Percentiles rank a stretch among this genome's conserved stretches.
phyloP scores from a whole-genome alignment of 2,888 invertebrate species.

The Monopis laevigella region DNA sequence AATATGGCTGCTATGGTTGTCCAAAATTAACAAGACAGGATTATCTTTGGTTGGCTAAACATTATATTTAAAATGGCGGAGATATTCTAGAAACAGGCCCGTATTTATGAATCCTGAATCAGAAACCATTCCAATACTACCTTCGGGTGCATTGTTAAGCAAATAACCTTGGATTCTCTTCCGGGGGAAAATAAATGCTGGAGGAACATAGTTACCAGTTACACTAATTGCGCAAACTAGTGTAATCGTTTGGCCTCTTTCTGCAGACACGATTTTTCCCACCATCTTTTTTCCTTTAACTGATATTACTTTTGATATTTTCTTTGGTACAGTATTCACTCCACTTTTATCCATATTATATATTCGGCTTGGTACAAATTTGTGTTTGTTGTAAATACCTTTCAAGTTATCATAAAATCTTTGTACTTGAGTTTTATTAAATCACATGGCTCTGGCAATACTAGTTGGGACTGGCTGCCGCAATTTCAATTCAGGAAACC shows the following conservation, averaged over 20 bases:
- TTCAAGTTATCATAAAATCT: conserved; percentile 23
- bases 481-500: conserved; percentile 14
- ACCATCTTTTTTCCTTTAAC: conserved; percentile 24
- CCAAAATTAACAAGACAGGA: conserved; percentile 24
- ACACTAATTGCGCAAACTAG: conserved; percentile 25
- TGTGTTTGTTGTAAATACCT: conserved; percentile 19
- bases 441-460: conserved; percentile 24
- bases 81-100: conserved; percentile 23
- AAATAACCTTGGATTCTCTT: conserved; percentile 21
- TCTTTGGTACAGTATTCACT: conserved; percentile 24
- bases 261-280: conserved; percentile 21
- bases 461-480: conserved; percentile 15
- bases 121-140: conserved; percentile 22
- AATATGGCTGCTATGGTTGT: conserved; percentile 22
- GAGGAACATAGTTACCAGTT: conserved; percentile 25
- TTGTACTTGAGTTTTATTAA: conserved; percentile 24
- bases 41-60: conserved; percentile 21
- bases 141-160: conserved; percentile 24
- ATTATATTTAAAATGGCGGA: conserved; percentile 23
- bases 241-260: conserved; percentile 22
- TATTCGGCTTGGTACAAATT: conserved; percentile 21
- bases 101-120: conserved; percentile 25
- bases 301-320: conserved; percentile 22
- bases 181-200: conserved; percentile 25
- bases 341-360: conserved; percentile 24